Conservation (phyloP, 2,113 vertebrate species). For the Conger conger region DNA sequence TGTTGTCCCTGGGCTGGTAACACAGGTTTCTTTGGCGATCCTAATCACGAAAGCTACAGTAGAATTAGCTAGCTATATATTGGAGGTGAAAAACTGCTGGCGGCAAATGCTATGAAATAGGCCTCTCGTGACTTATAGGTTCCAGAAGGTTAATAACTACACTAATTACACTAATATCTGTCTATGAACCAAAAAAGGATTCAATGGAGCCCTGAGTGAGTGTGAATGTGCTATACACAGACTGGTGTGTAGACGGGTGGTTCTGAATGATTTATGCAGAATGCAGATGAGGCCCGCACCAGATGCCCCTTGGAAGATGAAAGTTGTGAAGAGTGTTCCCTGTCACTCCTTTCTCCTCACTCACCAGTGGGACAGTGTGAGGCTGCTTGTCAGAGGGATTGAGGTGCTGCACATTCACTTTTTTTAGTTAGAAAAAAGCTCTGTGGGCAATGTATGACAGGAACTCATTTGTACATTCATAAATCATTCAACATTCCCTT, state of each 20-base stretch:
- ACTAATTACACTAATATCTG: background rate
- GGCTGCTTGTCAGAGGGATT: background rate
- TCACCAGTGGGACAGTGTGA: slow-evolving; percentile 43
- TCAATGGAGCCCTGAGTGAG: background rate
- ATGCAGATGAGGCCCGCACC: slow-evolving; percentile 35
- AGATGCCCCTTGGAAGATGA: slow-evolving; percentile 47
- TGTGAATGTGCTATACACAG: background rate
- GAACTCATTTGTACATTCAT: background rate
- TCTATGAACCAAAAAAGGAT: background rate
- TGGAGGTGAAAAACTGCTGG: too few species aligned
- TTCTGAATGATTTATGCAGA: slow-evolving; percentile 22
- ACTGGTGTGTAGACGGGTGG: background rate
- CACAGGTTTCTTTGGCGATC: too few species aligned
- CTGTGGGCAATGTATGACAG: background rate
- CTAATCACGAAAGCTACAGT: too few species aligned
- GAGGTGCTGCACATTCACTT: background rate
- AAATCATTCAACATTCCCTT: background rate
- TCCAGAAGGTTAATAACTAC: too few species aligned
- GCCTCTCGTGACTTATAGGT: too few species aligned
- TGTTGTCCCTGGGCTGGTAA: too few species aligned
- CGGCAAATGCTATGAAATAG: too few species aligned
- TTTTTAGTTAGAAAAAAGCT: background rate
- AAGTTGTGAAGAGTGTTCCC: slow-evolving; percentile 52
- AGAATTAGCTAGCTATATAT: too few species aligned
- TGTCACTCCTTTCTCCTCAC: slow-evolving; percentile 47